A percentile compares a stretch with the other conserved stretches of the same genome.
These are phyloP conservation scores for Octomys mimax DNA, from an alignment of 2,797 vertebrate species.

Conservation along the genomic window DNA sequence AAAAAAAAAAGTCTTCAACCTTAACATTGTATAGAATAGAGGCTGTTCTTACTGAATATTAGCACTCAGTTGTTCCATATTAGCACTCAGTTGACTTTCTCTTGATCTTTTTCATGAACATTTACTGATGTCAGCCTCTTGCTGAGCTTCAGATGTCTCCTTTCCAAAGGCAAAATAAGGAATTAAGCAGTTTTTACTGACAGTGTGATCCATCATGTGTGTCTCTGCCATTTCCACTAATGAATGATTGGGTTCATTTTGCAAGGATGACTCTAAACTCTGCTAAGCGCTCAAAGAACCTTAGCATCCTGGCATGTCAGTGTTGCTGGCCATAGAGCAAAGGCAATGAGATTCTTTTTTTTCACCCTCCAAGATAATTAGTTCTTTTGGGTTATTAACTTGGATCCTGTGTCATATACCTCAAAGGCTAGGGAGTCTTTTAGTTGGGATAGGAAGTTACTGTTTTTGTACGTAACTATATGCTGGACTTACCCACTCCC, in stretches of 20 bases:
- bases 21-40: background rate
- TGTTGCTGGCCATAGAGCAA: background rate
- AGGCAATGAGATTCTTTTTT: background rate
- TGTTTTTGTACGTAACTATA: background rate
- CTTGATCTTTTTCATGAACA: slow-evolving; percentile 18
- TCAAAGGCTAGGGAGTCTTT: background rate
- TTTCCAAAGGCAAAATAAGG: slow-evolving; percentile 8
- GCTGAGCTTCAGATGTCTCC: background rate
- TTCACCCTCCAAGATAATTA: background rate
- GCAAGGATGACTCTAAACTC: background rate
- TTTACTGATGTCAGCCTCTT: slow-evolving; percentile 61
- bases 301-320: background rate
- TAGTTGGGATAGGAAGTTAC: background rate
- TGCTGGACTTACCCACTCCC: background rate
- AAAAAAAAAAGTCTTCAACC: background rate
- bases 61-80: background rate
- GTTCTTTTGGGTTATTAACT: background rate
- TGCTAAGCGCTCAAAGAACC: background rate
- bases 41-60: background rate
- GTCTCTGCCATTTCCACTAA: background rate
- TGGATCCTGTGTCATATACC: background rate
- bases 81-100: slow-evolving; percentile 40
- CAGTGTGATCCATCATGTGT: background rate
- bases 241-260: background rate
- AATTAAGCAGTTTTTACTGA: background rate